Conservation (phyloP, 2,113 vertebrate species). For the human (Homo sapiens) region GRCh38 chr19:11730501-11731000, state of each 20-base stretch:
- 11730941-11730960: neutral
- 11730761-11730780: neutral
- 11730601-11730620: too few species aligned
- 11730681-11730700: too few species aligned
- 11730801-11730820: neutral
- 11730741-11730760: neutral
- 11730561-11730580: neutral
- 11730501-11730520: neutral
- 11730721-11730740: too few species aligned
- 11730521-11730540: too few species aligned
- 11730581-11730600: neutral
- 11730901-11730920: neutral
- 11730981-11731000: neutral
- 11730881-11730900: neutral
- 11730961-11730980: neutral
- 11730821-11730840: neutral
- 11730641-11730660: too few species aligned
- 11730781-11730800: neutral
- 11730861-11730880: neutral
- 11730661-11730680: too few species aligned
- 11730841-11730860: neutral
- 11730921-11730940: neutral
- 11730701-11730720: too few species aligned
- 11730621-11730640: too few species aligned
- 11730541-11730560: neutral